Conservation (phyloP, 1,140 invertebrate genomes). For the Drosophila repleta region DNA sequence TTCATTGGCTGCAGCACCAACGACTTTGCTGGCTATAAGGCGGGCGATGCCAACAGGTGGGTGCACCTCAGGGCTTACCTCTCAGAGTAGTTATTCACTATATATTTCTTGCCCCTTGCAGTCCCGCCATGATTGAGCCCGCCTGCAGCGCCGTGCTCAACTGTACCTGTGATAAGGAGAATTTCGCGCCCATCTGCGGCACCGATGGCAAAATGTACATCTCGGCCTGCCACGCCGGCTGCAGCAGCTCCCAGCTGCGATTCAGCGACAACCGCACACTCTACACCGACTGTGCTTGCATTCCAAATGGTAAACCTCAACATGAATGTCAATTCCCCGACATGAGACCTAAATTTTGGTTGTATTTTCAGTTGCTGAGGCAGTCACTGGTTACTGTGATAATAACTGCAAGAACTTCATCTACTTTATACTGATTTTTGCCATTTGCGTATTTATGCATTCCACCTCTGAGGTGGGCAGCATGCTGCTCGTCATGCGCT, state of each 20-base stretch:
- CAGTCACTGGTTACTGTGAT: conserved; percentile 90
- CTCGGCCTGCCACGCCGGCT: conserved; percentile 95
- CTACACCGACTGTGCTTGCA: conserved; percentile 91
- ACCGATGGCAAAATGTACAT: conserved; percentile 92
- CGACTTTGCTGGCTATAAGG: conserved; percentile 89
- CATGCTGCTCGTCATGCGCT: conserved; percentile 94
- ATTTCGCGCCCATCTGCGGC: conserved; percentile 93
- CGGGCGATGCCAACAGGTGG: conserved; percentile 58
- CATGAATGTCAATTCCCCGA: background rate
- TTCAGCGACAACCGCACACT: conserved; percentile 86
- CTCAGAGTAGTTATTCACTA: background rate
- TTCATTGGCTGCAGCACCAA: conserved; percentile 95
- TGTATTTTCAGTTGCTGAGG: conserved; percentile 66
- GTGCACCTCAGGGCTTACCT: background rate
- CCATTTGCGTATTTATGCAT: conserved; percentile 94
- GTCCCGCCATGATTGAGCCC: conserved; percentile 84
- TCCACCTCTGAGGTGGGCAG: conserved; percentile 96
- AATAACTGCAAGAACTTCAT: conserved; percentile 91
- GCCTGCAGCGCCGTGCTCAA: conserved; percentile 86
- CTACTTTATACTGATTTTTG: conserved; percentile 93
- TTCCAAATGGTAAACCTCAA: conserved; percentile 83
- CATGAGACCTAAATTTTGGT: background rate
- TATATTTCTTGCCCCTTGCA: conserved; percentile 5
- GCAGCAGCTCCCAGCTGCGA: conserved; percentile 86
- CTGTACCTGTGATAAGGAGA: conserved; percentile 90